Evolutionary conservation across 2,113 vertebrate species (phyloP).

Genomic region (Brachirus orientalis): DNA sequence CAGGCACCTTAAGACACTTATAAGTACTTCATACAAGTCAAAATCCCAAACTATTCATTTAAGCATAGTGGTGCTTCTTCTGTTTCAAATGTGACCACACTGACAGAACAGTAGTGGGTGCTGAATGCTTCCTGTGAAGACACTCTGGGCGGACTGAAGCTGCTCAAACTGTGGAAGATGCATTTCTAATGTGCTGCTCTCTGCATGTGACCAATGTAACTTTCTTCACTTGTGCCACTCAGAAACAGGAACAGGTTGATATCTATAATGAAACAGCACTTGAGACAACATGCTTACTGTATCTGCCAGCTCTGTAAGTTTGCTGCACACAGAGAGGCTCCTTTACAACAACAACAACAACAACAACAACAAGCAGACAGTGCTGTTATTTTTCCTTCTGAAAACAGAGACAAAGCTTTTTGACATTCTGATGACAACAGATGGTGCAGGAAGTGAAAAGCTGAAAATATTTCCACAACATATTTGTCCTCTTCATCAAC

Average conservation of each 20-base stretch:
- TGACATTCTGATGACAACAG: slow-evolving; percentile 36
- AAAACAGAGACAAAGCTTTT: slow-evolving; percentile 16
- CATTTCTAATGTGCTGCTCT: neutral
- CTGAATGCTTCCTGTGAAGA: too few relatives aligned
- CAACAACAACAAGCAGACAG: neutral
- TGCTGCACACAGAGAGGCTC: neutral
- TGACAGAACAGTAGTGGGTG: neutral
- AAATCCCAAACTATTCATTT: neutral
- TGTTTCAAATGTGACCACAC: neutral
- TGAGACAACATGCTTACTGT: neutral
- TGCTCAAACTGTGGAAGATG: neutral
- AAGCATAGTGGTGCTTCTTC: neutral
- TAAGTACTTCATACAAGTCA: too few relatives aligned
- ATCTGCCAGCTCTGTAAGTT: neutral
- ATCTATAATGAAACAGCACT: neutral
- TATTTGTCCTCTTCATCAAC: slow-evolving; percentile 23
- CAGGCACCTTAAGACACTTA: too few relatives aligned
- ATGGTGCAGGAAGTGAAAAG: slow-evolving; percentile 30
- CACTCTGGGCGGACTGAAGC: neutral
- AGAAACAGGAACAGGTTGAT: neutral
- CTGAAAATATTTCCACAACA: slow-evolving; percentile 35
- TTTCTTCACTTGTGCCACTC: neutral
- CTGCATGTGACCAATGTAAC: neutral
- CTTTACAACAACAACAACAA: neutral
- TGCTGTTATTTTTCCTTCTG: neutral